Percentiles rank a stretch among this genome's conserved stretches.
phyloP scores from a whole-genome alignment of 2,797 vertebrate species.

The Lagodon rhomboides region DNA sequence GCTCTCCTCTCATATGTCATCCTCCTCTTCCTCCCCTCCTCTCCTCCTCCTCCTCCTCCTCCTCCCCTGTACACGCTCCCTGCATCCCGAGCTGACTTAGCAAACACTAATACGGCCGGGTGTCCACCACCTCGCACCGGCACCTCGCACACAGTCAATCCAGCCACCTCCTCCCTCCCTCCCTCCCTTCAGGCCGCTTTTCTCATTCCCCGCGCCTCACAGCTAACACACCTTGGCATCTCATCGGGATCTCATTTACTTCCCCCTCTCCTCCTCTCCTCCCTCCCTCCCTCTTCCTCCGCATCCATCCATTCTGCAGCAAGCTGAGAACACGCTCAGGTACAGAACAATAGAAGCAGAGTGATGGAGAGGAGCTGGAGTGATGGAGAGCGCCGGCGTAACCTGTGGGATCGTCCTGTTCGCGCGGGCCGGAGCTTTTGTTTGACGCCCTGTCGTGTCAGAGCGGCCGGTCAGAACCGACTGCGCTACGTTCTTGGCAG shows the following conservation, averaged over 20 bases:
- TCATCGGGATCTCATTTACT: conserved; percentile 86
- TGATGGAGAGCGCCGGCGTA: conserved; percentile 40
- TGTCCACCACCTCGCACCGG: conserved; percentile 43
- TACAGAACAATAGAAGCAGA: conserved; percentile 60
- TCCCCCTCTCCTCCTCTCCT: conserved; percentile 34
- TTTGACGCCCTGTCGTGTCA: conserved; percentile 36
- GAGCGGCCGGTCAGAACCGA: conserved; percentile 18
- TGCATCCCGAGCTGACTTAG: conserved; percentile 67
- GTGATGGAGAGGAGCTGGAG: conserved; percentile 17
- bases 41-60: neutral
- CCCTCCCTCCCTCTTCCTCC: conserved; percentile 10
- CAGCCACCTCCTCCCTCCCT: conserved; percentile 19
- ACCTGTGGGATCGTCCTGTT: conserved; percentile 53
- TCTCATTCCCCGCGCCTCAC: conserved; percentile 78
- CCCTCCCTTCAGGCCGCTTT: conserved; percentile 67
- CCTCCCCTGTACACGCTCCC: conserved; percentile 30
- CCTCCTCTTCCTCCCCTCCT: neutral
- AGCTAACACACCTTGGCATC: conserved; percentile 87
- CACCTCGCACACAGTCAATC: conserved; percentile 56
- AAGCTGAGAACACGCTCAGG: conserved; percentile 24
- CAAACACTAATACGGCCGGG: conserved; percentile 58
- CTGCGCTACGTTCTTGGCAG: conserved; percentile 15
- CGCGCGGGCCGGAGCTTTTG: conserved; percentile 32
- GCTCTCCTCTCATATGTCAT: neutral
- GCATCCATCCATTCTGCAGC: conserved; percentile 65